Base-by-base conservation (phyloP, 2,888 invertebrate genomes). In the Drosophila mimetica region DNA sequence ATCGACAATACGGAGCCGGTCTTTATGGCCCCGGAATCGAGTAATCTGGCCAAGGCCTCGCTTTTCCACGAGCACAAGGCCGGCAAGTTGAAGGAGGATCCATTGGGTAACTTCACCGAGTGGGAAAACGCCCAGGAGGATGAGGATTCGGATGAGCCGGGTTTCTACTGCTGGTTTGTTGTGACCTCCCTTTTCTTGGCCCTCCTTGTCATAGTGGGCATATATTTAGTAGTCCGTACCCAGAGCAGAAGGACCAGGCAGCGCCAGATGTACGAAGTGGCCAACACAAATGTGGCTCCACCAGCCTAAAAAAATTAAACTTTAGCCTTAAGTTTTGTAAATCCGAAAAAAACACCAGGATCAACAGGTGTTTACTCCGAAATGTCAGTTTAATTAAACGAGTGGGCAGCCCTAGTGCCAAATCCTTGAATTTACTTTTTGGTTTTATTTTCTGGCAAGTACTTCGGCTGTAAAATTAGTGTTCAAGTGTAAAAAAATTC, bases 1-100 rank as follows among this genome's bases (percentile, higher is more conserved):
- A 90, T 90, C 22, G 89, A 90, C 16, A 78, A 76, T 37, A 85
- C 89, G 2, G 90, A 90, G 50, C 90, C 90, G 1, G 91, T 80
- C 2, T 91, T 86, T 50, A 89, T 90, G 58, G 67, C 79, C 5
- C 76, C 81, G 1, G 89, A 90, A 47, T 79, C 76, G 0, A 71
- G 77, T 34, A 86, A 84, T 64, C 57, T 87, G 18, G 76, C 63
- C 0, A 84, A 77, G 36, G 78, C 86, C 13, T 86, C 81, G 9
- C 47, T 76, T 13, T 89, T 72, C 64, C 71, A 53, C 0, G 79
- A 71, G 9, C 74, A 25, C 42, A 70, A 48, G 42, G 8, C 55
- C 5, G 39, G 80, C 11, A 58, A 50, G 20, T 14, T 86, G 9
- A 74, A 32, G 2, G 64, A 78, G 22, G 64, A 55, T 7, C 34